These are phyloP conservation scores for Enteromius argenteus DNA, from an alignment of 2,797 vertebrate species.

Conservation along the genomic window DNA sequence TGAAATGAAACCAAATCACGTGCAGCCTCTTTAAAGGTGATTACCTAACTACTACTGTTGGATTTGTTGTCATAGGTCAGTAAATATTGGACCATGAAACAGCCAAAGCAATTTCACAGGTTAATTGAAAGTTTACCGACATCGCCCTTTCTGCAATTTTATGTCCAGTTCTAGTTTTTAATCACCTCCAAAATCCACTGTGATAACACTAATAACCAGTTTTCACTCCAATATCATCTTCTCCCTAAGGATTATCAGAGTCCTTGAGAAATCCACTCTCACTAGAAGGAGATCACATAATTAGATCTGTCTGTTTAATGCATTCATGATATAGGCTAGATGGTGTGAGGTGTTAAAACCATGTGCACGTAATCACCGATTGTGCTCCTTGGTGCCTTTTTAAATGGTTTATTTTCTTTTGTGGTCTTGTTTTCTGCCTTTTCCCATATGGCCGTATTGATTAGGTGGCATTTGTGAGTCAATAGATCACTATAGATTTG, in stretches of 20 bases:
- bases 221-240: conserved; percentile 22
- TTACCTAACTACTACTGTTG: conserved; percentile 16
- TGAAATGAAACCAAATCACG: conserved; percentile 37
- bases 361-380: conserved; percentile 24
- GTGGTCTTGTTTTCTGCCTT: conserved; percentile 77
- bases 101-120: conserved; percentile 21
- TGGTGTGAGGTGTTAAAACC: conserved; percentile 18
- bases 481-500: conserved; percentile 81
- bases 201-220: not conserved
- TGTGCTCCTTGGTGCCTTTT: conserved; percentile 59
- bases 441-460: conserved; percentile 69
- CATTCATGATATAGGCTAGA: conserved; percentile 14
- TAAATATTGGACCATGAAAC: conserved; percentile 12
- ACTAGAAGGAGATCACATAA: conserved; percentile 31
- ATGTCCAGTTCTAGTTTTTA: conserved; percentile 9
- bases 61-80: conserved; percentile 33
- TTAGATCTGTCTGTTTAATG: conserved; percentile 28
- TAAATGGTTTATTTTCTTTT: conserved; percentile 78
- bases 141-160: conserved; percentile 4
- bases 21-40: conserved; percentile 35
- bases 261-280: conserved; percentile 30
- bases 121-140: conserved; percentile 4
- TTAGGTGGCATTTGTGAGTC: conserved; percentile 74
- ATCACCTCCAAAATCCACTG: conserved; percentile 11
- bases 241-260: conserved; percentile 10